These are phyloP conservation scores for Tragelaphus strepsiceros DNA, from an alignment of 2,113 vertebrate genomes.

Conservation along the genomic window DNA sequence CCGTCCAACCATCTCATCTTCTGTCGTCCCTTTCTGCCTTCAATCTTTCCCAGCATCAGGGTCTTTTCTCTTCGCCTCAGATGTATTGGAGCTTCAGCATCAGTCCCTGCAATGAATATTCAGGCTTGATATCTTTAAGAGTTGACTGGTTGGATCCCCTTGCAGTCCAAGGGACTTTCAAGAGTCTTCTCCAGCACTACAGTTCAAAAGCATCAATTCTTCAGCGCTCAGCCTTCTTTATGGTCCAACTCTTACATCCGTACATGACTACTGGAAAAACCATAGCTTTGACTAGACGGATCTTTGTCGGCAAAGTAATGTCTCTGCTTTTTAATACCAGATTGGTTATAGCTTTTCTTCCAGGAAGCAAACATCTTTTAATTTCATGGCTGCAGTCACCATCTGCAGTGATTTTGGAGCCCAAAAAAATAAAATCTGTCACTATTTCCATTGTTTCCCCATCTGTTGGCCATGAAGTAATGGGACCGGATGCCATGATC, in stretches of 20 bases:
- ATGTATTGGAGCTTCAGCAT: background rate
- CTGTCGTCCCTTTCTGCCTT: background rate
- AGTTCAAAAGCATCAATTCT: background rate
- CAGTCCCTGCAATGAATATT: background rate
- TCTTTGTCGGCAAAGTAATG: background rate
- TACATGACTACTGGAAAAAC: background rate
- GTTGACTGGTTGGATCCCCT: background rate
- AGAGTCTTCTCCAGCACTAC: background rate
- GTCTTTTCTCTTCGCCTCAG: background rate
- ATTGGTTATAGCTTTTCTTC: background rate
- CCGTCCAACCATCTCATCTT: background rate
- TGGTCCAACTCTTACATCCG: background rate
- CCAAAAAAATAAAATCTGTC: background rate
- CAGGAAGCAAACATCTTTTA: background rate
- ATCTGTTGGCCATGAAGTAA: background rate
- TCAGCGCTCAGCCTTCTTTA: background rate
- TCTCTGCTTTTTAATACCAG: background rate
- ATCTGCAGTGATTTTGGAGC: background rate
- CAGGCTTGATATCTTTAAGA: background rate
- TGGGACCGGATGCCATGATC: background rate
- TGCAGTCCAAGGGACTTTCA: background rate
- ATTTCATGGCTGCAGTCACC: background rate
- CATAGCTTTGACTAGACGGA: background rate
- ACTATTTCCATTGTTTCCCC: background rate
- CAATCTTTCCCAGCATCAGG: background rate